phyloP scores from a whole-genome alignment of 2,888 invertebrate species.

The Campoplex nolae region DNA sequence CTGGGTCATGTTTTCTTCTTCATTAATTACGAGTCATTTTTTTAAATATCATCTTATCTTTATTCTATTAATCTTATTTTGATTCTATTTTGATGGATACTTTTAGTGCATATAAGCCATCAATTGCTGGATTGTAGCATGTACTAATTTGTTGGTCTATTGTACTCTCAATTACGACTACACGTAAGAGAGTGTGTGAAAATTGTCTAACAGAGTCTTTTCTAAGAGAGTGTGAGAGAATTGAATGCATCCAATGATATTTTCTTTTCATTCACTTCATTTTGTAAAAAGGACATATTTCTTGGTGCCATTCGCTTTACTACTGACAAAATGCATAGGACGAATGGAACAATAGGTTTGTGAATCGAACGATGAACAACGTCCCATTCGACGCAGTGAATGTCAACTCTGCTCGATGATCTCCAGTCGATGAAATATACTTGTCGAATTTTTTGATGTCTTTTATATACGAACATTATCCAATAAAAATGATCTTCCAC shows the following conservation, averaged over 20 bases:
- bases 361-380: constrained; percentile 23
- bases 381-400: constrained; percentile 45
- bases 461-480: constrained; percentile 43
- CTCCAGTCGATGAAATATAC: constrained; percentile 52
- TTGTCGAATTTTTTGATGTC: constrained; percentile 28
- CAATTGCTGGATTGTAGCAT: no score
- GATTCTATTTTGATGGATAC: not conserved
- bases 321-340: constrained; percentile 39
- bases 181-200: no score
- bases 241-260: not conserved
- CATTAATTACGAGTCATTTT: not conserved
- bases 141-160: no score
- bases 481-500: constrained; percentile 52
- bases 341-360: constrained; percentile 46
- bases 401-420: constrained; percentile 53
- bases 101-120: not conserved
- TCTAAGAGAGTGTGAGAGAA: constrained; percentile 4
- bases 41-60: not conserved
- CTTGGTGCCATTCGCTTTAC: constrained; percentile 52
- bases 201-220: no score
- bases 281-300: constrained; percentile 49
- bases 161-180: no score
- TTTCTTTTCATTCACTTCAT: constrained; percentile 4
- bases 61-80: not conserved
- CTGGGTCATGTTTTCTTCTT: not conserved